Evolutionary conservation across 2,113 vertebrate genomes (phyloP), one percentile per base, ranked within the genome.

Genomic region (Aptenodytes forsteri): DNA sequence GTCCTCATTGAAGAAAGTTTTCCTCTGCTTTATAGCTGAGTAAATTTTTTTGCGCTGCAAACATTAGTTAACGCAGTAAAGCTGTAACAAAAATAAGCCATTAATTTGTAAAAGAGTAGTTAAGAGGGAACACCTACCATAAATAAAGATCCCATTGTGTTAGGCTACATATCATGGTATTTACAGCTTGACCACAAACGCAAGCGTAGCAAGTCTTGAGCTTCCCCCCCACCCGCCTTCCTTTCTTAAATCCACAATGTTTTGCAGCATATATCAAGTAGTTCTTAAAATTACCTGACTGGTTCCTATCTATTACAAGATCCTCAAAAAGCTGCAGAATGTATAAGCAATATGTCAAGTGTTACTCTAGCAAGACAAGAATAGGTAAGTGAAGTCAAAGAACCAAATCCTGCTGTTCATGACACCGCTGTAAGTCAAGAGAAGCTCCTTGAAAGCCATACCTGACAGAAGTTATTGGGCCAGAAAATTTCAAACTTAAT

Each of bases 191-290:
- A 80, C 17, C 29, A 81, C 50, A 88, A 73, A 70, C 5, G 10
- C 59, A 79, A 85, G 13, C 0, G 0, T 27, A 29, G 26, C 0
- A 1, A 82, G 26, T 21, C 42, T 52, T 52, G 8, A 93, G 38
- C 13, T 59, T 50, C 8, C 10, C 30, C 16, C 9, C 11, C 9
- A 1, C 8, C 2, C 17, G 3, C 7, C 11, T 42, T 27, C 15
- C 79, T 62, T 82, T 69, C 56, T 44, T 38, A 72, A 83, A 58
- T 47, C 67, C 3, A 3, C 52, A 50, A 3, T 36, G 13, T 65
- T 87, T 52, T 80, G 18, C 8, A 34, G 18, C 3, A 1, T 22
- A 3, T 9, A 44, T n/a, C 25, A 81, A 42, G 13, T 22, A 56
- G 23, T 70, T 80, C 50, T 71, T 79, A 89, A 81, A 81, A 75